Conservation (phyloP, 2,888 invertebrate genomes). For the Pyrgus malvae region DNA sequence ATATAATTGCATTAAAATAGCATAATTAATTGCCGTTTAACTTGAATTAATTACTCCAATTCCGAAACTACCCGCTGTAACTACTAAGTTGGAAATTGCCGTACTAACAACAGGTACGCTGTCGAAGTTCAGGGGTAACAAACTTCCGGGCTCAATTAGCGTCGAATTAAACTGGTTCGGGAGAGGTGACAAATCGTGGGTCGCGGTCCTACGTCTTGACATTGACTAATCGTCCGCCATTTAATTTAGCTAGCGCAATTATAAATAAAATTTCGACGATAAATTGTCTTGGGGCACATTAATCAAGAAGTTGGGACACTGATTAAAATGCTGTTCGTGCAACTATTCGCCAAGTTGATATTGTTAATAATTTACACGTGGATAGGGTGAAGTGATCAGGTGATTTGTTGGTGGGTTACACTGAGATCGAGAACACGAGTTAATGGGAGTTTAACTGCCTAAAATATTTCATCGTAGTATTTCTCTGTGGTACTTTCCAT, state of each 20-base stretch:
- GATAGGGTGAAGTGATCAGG: constrained; percentile 45
- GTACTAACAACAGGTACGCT: constrained; percentile 54
- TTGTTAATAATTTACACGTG: constrained; percentile 78
- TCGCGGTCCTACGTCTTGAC: constrained; percentile 69
- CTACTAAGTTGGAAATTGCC: constrained; percentile 54
- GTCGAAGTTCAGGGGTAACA: constrained; percentile 53
- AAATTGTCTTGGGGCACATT: constrained; percentile 77
- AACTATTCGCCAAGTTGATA: constrained; percentile 79
- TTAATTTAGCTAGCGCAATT: constrained; percentile 79
- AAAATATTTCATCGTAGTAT: too few species aligned
- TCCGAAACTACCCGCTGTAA: constrained; percentile 25
- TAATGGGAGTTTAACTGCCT: too few species aligned
- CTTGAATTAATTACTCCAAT: constrained; percentile 27
- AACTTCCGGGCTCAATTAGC: constrained; percentile 76
- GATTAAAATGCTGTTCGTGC: constrained; percentile 81
- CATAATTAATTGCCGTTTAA: constrained; percentile 16
- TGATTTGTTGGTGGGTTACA: not conserved
- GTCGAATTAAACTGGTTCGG: constrained; percentile 71
- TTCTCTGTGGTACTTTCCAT: too few species aligned
- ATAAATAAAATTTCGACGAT: constrained; percentile 81
- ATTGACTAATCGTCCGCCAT: constrained; percentile 75
- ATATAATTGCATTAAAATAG: constrained; percentile 3
- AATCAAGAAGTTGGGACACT: constrained; percentile 83
- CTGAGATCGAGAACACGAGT: too few species aligned
- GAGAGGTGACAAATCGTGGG: constrained; percentile 78